Conservation (phyloP, 2,113 vertebrate genomes). For the Anas platyrhynchos region DNA sequence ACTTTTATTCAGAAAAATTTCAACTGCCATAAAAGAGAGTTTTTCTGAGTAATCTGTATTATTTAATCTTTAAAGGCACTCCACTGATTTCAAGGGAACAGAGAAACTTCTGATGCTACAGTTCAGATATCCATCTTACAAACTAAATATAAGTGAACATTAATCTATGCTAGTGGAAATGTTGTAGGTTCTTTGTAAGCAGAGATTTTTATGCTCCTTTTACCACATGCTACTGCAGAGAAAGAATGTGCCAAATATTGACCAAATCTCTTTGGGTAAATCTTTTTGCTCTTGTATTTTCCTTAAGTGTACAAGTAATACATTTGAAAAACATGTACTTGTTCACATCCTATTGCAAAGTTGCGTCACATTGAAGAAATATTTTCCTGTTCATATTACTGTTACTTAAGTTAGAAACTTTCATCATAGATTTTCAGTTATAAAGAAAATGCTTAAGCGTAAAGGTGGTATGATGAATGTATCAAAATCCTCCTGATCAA, state of each 20-base stretch:
- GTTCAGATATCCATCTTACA: background rate
- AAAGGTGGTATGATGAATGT: background rate
- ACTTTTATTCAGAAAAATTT: background rate
- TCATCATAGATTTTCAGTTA: background rate
- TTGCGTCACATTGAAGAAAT: background rate
- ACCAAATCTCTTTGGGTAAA: background rate
- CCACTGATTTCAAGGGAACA: background rate
- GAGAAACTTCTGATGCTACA: background rate
- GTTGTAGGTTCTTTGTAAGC: background rate
- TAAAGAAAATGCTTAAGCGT: background rate
- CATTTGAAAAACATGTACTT: background rate
- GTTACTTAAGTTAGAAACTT: background rate
- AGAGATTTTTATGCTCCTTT: background rate
- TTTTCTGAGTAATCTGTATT: background rate
- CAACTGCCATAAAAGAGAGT: background rate
- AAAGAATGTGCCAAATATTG: background rate
- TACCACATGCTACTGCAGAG: background rate
- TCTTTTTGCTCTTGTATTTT: background rate
- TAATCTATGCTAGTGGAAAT: background rate
- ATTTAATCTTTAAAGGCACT: background rate
- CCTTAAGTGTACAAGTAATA: background rate
- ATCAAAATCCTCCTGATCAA: background rate
- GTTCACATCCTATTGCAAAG: background rate
- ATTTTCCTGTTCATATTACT: background rate
- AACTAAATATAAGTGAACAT: background rate